These are phyloP conservation scores for Donacobius atricapilla DNA, from an alignment of 2,113 vertebrate genomes.

Conservation along the genomic window DNA sequence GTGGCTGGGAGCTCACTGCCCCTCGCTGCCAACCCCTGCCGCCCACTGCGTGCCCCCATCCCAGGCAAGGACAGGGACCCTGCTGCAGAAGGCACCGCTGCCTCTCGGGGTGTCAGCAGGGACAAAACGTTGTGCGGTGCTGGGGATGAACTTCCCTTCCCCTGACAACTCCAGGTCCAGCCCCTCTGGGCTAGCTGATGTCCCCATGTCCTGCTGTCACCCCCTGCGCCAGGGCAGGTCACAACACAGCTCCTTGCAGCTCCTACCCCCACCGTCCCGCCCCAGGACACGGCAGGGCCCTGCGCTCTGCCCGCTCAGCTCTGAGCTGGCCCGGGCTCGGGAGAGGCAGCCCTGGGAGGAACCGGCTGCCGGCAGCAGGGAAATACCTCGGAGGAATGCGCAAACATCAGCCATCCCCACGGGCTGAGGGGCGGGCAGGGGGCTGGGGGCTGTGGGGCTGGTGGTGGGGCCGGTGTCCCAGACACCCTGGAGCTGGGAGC, in stretches of 20 bases:
- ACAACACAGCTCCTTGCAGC: neutral
- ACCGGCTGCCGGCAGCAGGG: neutral
- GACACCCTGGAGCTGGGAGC: neutral
- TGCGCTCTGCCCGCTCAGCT: neutral
- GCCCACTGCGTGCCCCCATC: accelerated
- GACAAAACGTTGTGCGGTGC: neutral
- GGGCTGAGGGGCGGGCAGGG: neutral
- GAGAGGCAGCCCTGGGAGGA: neutral
- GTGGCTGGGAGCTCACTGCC: neutral
- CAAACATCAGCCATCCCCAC: neutral
- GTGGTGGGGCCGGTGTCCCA: neutral
- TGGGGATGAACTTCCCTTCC: neutral
- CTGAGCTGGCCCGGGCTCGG: neutral
- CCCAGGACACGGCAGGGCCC: neutral
- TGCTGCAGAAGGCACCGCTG: neutral
- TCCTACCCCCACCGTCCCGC: neutral
- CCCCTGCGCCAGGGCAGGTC: neutral
- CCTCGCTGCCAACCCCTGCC: neutral
- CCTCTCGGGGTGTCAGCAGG: accelerated
- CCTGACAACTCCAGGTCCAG: neutral
- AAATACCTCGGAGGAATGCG: neutral
- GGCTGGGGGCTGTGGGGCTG: too few relatives aligned
- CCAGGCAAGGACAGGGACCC: neutral
- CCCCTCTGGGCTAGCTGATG: neutral
- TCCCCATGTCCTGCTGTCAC: neutral